Percentiles rank a stretch among this genome's conserved stretches.
Conservation (phyloP, 2,797 vertebrate species). For the Synanceia verrucosa region DNA sequence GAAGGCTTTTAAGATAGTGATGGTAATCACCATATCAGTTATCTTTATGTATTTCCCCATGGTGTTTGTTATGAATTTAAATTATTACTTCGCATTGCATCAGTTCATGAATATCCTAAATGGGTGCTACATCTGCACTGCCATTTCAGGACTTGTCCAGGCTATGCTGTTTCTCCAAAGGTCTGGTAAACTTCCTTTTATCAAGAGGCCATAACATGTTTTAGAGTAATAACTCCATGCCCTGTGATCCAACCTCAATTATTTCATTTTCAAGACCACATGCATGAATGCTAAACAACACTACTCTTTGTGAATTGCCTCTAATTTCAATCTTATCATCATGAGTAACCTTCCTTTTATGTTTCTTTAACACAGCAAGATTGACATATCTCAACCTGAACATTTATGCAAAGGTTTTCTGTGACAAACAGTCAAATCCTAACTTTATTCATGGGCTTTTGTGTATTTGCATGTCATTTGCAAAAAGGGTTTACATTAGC, state of each 20-base stretch:
- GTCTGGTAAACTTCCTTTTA: conserved; percentile 23
- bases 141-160: conserved; percentile 5
- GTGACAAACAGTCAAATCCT: background rate
- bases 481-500: conserved; percentile 15
- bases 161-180: conserved; percentile 39
- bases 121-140: background rate
- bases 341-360: background rate
- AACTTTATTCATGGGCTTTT: background rate
- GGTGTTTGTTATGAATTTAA: background rate
- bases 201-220: conserved; percentile 1
- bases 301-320: background rate
- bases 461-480: conserved; percentile 26
- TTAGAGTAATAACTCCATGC: background rate
- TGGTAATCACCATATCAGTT: conserved; percentile 20
- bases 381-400: background rate
- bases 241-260: background rate
- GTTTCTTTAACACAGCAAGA: background rate
- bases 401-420: conserved; percentile 8
- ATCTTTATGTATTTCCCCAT: conserved; percentile 5
- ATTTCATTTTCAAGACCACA: background rate
- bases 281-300: background rate
- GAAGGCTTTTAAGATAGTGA: conserved; percentile 43
- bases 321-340: background rate
- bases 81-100: rapidly evolving
- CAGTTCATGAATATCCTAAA: rapidly evolving